Evolutionary conservation across 1,140 invertebrate genomes (phyloP).

Genomic region (Aphaenogaster floridana): DNA sequence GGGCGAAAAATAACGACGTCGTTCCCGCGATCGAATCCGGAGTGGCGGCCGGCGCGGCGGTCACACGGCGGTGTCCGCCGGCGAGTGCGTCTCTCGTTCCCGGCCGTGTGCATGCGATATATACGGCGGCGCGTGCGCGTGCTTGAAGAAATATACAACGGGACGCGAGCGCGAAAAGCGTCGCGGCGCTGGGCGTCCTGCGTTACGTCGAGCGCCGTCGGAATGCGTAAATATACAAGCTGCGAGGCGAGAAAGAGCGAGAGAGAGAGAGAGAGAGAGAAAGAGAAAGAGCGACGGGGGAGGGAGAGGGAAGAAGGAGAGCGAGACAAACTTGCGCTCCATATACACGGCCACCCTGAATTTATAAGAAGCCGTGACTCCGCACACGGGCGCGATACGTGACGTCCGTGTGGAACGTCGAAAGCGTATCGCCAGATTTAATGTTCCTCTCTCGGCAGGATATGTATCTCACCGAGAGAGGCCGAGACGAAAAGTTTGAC

Average conservation of each 20-base stretch:
- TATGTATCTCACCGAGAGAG: constrained; percentile 41
- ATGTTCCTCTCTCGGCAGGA: constrained; percentile 40
- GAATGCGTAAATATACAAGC: constrained; percentile 86
- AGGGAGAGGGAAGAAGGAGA: constrained; percentile 42
- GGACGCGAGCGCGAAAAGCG: constrained; percentile 83
- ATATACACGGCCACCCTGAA: constrained; percentile 73
- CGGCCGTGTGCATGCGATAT: constrained; percentile 46
- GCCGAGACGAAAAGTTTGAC: constrained; percentile 9
- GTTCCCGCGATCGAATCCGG: constrained; percentile 69
- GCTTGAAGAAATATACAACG: constrained; percentile 85
- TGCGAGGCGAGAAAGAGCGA: constrained; percentile 43
- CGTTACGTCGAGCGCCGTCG: constrained; percentile 82
- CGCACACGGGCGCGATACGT: constrained; percentile 56
- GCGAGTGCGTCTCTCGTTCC: constrained; percentile 37
- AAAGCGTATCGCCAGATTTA: constrained; percentile 44
- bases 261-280: constrained; percentile 4
- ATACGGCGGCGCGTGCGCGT: constrained; percentile 68
- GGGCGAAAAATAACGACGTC: constrained; percentile 72
- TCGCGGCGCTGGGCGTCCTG: constrained; percentile 84
- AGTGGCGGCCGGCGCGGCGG: constrained; percentile 64
- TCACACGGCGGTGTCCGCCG: constrained; percentile 36
- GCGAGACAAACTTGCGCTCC: constrained; percentile 71
- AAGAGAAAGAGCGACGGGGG: constrained; percentile 42
- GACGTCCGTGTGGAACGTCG: constrained; percentile 54
- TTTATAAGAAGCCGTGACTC: constrained; percentile 77